Conservation (phyloP, 64 coral and sea anemone species). For the Stichodactyla helianthus region DNA sequence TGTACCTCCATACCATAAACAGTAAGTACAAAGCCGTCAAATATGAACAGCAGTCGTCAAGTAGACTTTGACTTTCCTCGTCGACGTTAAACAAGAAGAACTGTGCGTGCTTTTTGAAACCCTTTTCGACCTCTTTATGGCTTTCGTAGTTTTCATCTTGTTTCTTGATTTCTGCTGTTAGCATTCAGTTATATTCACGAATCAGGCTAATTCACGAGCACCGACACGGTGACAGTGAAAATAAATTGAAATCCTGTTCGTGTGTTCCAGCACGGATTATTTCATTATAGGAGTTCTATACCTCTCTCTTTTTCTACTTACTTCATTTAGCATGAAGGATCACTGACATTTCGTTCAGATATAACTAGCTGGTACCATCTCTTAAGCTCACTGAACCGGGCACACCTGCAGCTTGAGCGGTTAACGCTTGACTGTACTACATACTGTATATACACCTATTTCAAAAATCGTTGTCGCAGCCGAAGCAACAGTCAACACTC, state of each 20-base stretch:
- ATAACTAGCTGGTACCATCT: not conserved
- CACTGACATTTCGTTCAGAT: not conserved
- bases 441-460: no score
- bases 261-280: not conserved
- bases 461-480: no score
- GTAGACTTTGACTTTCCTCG: not conserved
- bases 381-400: not conserved
- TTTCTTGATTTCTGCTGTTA: not conserved
- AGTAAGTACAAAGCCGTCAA: constrained; percentile 37
- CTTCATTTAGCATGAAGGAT: not conserved
- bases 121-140: not conserved
- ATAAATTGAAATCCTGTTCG: not conserved
- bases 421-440: not conserved
- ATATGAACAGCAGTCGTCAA: not conserved
- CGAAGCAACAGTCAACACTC: no score
- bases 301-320: not conserved
- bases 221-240: not conserved
- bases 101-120: not conserved
- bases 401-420: not conserved
- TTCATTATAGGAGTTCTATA: not conserved
- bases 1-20: constrained; percentile 65
- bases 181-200: not conserved
- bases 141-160: not conserved
- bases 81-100: not conserved
- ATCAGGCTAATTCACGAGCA: not conserved